Base-by-base conservation (phyloP, 1,140 invertebrate genomes). In the Gerris buenoi region DNA sequence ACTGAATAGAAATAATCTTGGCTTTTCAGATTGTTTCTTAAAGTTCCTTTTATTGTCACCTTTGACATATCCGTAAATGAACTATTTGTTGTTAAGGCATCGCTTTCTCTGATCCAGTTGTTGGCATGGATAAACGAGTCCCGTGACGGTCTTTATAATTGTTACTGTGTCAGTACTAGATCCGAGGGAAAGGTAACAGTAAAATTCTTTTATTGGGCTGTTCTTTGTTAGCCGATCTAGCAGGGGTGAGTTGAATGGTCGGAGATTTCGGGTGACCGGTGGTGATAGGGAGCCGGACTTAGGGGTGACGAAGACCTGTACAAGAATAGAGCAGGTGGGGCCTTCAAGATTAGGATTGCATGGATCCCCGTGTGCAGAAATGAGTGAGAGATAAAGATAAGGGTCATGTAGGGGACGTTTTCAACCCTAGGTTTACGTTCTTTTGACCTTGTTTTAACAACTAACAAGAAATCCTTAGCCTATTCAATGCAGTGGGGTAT, bases 391-490 rank as follows among this genome's bases (percentile, higher is more conserved):
- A n/a, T n/a, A n/a, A n/a, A n/a, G n/a, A n/a, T 46, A 5, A 46
- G 33, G 33, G 33, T 46, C 33, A 46, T 10, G n/a, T n/a, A n/a
- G n/a, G 33, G 18, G 5, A 10, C 33, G 33, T 46, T 46, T 46
- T 10, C 5, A 10, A 5, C 33, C 33, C 18, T 10, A 46, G 18
- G 33, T 10, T 46, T 46, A 46, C 33, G 33, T 18, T 18, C 33
- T 46, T 46, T 5, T 18, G 33, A 46, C 33, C 33, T 46, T 46
- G 33, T 46, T 46, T 46, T 18, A 46, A 10, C 33, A 46, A 46
- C 33, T 46, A 10, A 46, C 33, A 63, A 25, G 61, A 63, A 63
- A n/a, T n/a, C n/a, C n/a, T n/a, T n/a, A n/a, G n/a, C n/a, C n/a
- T n/a, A n/a, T n/a, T n/a, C n/a, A n/a, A n/a, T n/a, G n/a, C n/a